These are phyloP conservation scores for Periparus ater DNA, from an alignment of 2,797 vertebrate genomes.

Conservation along the genomic window DNA sequence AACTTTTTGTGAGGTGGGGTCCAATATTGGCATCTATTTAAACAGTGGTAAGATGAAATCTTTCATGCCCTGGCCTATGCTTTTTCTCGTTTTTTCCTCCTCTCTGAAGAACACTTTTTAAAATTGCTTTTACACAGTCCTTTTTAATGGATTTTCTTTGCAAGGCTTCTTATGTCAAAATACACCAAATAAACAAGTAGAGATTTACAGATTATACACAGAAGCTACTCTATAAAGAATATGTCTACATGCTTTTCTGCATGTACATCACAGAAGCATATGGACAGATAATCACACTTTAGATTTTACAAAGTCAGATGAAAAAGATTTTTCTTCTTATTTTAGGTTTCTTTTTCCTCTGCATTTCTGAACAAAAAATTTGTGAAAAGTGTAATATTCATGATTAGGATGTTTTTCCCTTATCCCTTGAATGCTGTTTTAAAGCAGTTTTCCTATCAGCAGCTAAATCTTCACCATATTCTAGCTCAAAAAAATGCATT, in stretches of 20 bases:
- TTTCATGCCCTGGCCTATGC: background rate
- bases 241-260: background rate
- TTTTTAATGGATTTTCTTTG: background rate
- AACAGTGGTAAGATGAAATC: background rate
- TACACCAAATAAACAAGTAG: background rate
- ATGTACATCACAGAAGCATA: background rate
- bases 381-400: background rate
- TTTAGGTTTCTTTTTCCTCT: background rate
- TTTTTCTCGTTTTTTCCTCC: background rate
- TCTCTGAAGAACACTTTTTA: background rate
- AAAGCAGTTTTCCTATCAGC: background rate
- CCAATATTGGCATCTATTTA: background rate
- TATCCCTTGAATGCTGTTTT: background rate
- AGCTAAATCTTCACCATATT: background rate
- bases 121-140: background rate
- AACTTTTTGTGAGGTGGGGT: background rate
- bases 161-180: background rate
- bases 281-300: slow-evolving; percentile 9
- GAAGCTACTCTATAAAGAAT: background rate
- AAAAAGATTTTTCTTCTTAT: background rate
- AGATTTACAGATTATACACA: slow-evolving; percentile 13
- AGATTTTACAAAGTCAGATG: background rate
- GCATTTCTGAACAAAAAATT: background rate
- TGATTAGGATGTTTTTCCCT: background rate
- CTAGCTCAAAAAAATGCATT: background rate